These are phyloP conservation scores for Leucania comma DNA, from an alignment of 2,888 invertebrate species.

Conservation along the genomic window DNA sequence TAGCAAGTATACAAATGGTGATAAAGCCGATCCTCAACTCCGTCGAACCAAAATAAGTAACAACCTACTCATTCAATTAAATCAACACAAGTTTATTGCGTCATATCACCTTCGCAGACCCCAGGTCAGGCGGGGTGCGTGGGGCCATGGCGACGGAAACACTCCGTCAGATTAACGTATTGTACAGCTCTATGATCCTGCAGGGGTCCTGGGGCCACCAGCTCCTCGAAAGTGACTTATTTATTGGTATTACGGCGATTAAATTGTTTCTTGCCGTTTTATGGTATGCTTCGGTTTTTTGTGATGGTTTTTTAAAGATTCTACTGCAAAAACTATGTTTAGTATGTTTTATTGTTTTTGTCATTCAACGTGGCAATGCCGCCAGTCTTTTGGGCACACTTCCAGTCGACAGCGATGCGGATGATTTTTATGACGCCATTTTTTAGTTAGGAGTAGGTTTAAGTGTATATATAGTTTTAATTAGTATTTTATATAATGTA, in stretches of 20 bases:
- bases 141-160: conserved; percentile 52
- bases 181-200: conserved; percentile 31
- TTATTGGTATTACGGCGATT: conserved; percentile 30
- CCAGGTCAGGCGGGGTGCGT: conserved; percentile 45
- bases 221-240: conserved; percentile 47
- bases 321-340: too few species aligned
- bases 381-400: too few species aligned
- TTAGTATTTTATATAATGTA: too few species aligned
- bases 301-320: neutral
- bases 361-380: too few species aligned
- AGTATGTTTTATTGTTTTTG: too few species aligned
- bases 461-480: too few species aligned
- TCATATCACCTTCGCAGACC: conserved; percentile 44
- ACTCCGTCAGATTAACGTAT: conserved; percentile 48
- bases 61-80: conserved; percentile 21
- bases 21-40: too few species aligned
- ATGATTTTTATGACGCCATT: too few species aligned
- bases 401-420: too few species aligned
- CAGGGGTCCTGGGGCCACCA: conserved; percentile 29
- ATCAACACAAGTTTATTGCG: conserved; percentile 31
- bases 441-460: too few species aligned
- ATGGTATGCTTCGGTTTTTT: conserved; percentile 14
- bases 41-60: conserved; percentile 1
- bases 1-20: neutral
- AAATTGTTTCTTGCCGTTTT: conserved; percentile 3